phyloP scores from a whole-genome alignment of 2,888 invertebrate genomes.

The Drosophila mimetica region DNA sequence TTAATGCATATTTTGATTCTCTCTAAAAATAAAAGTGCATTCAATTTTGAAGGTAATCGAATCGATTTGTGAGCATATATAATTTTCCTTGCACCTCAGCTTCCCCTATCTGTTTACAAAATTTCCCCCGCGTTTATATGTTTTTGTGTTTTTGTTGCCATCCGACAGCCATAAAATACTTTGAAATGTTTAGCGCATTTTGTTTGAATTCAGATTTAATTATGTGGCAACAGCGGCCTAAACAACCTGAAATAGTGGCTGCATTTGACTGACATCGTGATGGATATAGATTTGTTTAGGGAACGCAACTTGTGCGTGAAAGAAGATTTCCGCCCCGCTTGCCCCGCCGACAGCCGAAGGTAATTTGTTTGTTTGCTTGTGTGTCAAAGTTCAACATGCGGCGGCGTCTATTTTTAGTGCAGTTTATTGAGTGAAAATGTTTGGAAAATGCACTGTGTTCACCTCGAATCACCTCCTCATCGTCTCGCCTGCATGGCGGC shows the following conservation, averaged over 20 bases:
- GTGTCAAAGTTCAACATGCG: constrained; percentile 75
- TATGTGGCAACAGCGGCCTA: constrained; percentile 73
- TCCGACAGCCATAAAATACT: constrained; percentile 65
- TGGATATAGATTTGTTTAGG: constrained; percentile 39
- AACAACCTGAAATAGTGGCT: constrained; percentile 26
- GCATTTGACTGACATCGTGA: constrained; percentile 36
- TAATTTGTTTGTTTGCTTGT: constrained; percentile 76
- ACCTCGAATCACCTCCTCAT: constrained; percentile 4
- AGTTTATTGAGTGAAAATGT: constrained; percentile 67
- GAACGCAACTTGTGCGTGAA: constrained; percentile 33
- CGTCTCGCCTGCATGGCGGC: constrained; percentile 47
- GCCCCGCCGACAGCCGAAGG: constrained; percentile 20
- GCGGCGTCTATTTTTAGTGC: constrained; percentile 63
- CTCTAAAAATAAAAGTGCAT: not conserved
- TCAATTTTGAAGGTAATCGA: not conserved
- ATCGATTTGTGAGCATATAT: not conserved
- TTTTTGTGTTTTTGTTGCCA: constrained; percentile 33
- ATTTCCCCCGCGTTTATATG: not conserved
- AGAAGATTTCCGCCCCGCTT: constrained; percentile 13
- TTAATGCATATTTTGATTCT: too few relatives aligned
- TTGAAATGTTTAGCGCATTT: constrained; percentile 73
- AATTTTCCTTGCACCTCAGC: not conserved
- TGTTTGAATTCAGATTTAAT: constrained; percentile 79
- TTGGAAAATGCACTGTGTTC: constrained; percentile 34
- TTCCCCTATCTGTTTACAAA: constrained; percentile 23